Evolutionary conservation across 2,797 vertebrate genomes (phyloP).

Genomic region (Helostoma temminkii): DNA sequence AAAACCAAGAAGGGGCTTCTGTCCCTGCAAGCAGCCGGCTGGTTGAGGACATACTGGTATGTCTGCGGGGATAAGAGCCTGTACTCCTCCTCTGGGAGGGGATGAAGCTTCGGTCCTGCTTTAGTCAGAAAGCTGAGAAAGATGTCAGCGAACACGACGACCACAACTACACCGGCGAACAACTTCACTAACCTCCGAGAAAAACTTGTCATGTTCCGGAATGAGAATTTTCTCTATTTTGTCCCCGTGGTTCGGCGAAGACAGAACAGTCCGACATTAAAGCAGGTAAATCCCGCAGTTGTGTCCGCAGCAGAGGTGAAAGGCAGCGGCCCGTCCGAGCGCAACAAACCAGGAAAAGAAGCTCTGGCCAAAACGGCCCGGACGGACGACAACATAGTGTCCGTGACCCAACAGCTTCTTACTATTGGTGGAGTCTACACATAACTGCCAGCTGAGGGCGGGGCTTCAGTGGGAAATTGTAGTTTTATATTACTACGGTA

Average conservation of each 20-base stretch:
- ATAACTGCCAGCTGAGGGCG: too few relatives aligned
- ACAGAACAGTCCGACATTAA: not conserved
- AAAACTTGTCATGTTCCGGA: slow-evolving; percentile 42
- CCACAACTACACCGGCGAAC: not conserved
- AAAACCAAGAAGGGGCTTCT: slow-evolving; percentile 80
- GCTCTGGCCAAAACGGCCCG: too few relatives aligned
- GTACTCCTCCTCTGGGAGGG: slow-evolving; percentile 39
- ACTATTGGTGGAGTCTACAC: too few relatives aligned
- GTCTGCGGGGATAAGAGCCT: slow-evolving; percentile 71
- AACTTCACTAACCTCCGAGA: slow-evolving; percentile 47
- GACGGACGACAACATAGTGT: too few relatives aligned
- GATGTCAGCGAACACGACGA: slow-evolving; percentile 47
- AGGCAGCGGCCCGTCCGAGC: not conserved
- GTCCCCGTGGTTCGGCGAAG: too few relatives aligned
- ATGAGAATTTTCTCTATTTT: not conserved
- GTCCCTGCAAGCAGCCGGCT: slow-evolving; percentile 67
- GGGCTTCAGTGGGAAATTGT: too few relatives aligned
- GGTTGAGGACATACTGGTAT: slow-evolving; percentile 81
- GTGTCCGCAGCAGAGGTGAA: not conserved
- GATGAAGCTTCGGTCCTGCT: not conserved
- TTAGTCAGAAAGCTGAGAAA: slow-evolving; percentile 1
- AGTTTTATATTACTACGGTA: too few relatives aligned
- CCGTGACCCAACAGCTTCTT: too few relatives aligned
- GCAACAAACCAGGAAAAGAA: slow-evolving; percentile 1
- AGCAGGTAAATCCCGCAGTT: too few relatives aligned